These are phyloP conservation scores for Eubucco bourcierii DNA, from an alignment of 2,113 vertebrate species.

Conservation along the genomic window DNA sequence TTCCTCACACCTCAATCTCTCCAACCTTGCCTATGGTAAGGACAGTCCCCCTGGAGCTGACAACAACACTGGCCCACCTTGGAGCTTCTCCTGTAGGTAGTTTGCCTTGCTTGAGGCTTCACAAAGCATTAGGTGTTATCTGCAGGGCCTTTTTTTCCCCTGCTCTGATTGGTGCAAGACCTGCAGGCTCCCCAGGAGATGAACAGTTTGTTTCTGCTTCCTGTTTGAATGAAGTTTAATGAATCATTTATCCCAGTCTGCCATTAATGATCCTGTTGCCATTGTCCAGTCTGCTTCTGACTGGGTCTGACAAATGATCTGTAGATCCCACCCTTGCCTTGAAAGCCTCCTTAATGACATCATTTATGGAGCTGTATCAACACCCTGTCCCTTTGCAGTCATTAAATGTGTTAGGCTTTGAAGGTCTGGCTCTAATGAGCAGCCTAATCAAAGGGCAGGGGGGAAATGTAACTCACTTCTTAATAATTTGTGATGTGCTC, in stretches of 20 bases:
- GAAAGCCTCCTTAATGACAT: neutral
- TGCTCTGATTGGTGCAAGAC: neutral
- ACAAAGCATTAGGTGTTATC: rapidly evolving
- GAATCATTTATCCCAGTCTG: neutral
- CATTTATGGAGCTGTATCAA: neutral
- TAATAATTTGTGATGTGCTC: neutral
- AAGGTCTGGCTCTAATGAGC: neutral
- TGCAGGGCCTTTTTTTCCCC: neutral
- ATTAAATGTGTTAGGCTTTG: neutral
- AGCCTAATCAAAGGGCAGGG: neutral
- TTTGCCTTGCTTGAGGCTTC: neutral
- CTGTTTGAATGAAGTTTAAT: neutral
- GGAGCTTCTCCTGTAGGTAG: rapidly evolving
- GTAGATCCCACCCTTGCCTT: neutral
- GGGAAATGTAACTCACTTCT: neutral
- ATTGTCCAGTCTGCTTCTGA: neutral
- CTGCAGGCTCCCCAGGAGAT: neutral
- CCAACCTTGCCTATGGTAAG: neutral
- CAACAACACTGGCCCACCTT: rapidly evolving
- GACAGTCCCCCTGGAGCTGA: too few species aligned
- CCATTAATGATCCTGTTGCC: neutral
- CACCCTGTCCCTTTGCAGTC: neutral
- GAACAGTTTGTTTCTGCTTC: neutral
- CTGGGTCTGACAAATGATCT: neutral
- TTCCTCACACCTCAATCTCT: neutral